Evolutionary conservation across 2,888 invertebrate genomes (phyloP).

Genomic region (Cephus rjabovi): DNA sequence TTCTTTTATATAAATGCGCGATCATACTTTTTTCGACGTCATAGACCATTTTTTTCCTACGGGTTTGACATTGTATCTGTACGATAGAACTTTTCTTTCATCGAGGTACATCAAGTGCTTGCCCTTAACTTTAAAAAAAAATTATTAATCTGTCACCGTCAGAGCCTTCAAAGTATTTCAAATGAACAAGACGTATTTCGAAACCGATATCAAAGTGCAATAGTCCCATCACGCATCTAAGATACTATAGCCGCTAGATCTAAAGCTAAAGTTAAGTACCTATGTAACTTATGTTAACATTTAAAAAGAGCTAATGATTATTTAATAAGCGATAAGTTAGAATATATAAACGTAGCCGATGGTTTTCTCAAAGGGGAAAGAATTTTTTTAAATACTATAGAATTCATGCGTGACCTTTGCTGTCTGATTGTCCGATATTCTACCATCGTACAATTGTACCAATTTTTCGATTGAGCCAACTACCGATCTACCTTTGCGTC

Average conservation of each 20-base stretch:
- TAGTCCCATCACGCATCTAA: constrained; percentile 19
- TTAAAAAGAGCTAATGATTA: constrained; percentile 27
- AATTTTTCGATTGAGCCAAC: not conserved
- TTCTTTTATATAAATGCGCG: not conserved
- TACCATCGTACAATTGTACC: not conserved
- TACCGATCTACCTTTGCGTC: not conserved
- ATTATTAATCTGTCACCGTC: not conserved
- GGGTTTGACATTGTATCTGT: not conserved
- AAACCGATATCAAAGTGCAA: constrained; percentile 28
- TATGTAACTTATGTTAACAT: constrained; percentile 28
- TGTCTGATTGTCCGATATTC: not conserved
- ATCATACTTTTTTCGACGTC: not conserved
- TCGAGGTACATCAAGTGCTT: not conserved
- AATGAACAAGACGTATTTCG: not conserved
- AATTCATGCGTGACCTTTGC: not conserved
- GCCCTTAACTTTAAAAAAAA: not conserved
- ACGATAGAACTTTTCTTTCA: not conserved
- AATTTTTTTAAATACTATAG: not conserved
- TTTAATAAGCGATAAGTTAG: constrained; percentile 21
- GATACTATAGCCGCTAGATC: constrained; percentile 26
- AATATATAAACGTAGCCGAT: constrained; percentile 23
- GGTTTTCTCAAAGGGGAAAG: constrained; percentile 18
- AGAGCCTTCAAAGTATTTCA: not conserved
- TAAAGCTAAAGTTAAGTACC: constrained; percentile 24
- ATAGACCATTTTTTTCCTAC: not conserved